phyloP scores from a whole-genome alignment of 1,140 invertebrate species.

The Pogonomyrmex californicus region DNA sequence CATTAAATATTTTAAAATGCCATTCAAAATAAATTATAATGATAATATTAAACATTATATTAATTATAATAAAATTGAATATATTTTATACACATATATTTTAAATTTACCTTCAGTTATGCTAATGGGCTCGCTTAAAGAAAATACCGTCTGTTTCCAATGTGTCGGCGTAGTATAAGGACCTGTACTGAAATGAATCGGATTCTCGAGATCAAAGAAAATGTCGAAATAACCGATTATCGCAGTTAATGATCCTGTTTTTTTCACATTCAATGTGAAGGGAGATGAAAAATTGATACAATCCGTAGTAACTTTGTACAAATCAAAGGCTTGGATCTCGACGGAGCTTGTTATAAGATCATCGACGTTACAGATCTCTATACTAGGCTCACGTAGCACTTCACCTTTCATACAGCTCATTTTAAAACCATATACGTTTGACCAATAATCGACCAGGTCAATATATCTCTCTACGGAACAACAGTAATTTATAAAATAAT shows the following conservation, averaged over 20 bases:
- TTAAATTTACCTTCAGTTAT: constrained; percentile 90
- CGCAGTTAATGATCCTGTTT: constrained; percentile 93
- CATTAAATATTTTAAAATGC: background rate
- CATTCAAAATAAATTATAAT: constrained; percentile 13
- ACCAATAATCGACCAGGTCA: constrained; percentile 95
- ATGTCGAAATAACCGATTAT: constrained; percentile 97
- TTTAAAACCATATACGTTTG: constrained; percentile 98
- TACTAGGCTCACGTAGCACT: constrained; percentile 95
- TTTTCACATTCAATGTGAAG: constrained; percentile 91
- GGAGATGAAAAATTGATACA: constrained; percentile 94
- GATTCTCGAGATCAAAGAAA: constrained; percentile 92
- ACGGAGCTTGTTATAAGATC: constrained; percentile 92
- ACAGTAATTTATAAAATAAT: constrained; percentile 29
- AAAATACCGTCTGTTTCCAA: constrained; percentile 99
- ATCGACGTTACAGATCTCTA: constrained; percentile 93
- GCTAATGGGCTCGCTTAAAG: constrained; percentile 91
- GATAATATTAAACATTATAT: constrained; percentile 29
- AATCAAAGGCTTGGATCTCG: constrained; percentile 91
- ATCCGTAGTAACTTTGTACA: constrained; percentile 93
- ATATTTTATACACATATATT: background rate
- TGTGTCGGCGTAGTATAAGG: constrained; percentile 94
- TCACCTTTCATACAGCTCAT: constrained; percentile 98
- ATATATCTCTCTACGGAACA: constrained; percentile 89
- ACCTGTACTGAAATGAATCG: constrained; percentile 91
- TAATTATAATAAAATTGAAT: constrained; percentile 34